Evolutionary conservation across 2,113 vertebrate genomes (phyloP).

Genomic region (Genyomyrus donnyi): DNA sequence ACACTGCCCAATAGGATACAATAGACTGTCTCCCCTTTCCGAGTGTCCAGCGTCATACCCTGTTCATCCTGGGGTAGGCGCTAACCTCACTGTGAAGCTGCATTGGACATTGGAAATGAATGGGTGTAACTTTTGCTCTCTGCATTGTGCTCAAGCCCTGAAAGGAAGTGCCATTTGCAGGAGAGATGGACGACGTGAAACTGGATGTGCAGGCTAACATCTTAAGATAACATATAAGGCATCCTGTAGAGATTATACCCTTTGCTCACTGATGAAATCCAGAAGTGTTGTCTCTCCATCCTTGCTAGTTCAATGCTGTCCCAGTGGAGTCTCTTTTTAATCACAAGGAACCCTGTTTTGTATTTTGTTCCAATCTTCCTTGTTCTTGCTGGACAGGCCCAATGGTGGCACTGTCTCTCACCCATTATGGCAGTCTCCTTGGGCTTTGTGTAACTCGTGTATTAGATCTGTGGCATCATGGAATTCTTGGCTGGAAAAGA

Average conservation of each 20-base stretch:
- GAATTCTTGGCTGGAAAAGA: background rate
- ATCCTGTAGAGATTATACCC: background rate
- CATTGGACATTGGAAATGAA: background rate
- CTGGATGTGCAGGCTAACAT: background rate
- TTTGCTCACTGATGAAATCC: background rate
- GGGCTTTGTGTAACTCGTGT: background rate
- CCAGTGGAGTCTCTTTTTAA: background rate
- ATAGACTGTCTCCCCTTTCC: background rate
- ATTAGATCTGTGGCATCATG: background rate
- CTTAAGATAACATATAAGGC: background rate
- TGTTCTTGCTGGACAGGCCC: background rate
- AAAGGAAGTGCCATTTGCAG: background rate
- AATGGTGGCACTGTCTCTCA: background rate
- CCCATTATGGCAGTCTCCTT: background rate
- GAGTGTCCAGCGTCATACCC: background rate
- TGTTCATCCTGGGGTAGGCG: background rate
- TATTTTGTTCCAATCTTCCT: background rate
- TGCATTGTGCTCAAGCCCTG: background rate
- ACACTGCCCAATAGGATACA: background rate
- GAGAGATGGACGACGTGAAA: background rate
- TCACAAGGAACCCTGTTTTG: background rate
- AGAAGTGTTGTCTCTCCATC: background rate
- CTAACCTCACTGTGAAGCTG: background rate
- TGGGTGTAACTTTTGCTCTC: background rate
- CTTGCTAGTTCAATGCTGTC: background rate